Conservation (phyloP, 2,797 vertebrate species). For the Gymnocypris eckloni region DNA sequence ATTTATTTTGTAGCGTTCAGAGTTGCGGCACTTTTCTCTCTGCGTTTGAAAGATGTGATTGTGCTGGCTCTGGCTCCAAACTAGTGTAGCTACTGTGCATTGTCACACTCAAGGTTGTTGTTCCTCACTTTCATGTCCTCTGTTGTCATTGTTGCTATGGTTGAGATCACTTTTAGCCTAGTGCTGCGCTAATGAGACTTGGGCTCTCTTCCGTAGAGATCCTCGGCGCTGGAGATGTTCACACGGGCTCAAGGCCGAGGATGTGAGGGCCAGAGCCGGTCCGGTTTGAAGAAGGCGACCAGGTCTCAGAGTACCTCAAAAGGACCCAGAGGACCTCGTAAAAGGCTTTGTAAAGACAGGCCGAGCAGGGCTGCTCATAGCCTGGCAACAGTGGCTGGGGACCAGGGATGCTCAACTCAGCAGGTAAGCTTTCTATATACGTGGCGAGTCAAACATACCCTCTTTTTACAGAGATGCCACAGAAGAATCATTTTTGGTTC, state of each 20-base stretch:
- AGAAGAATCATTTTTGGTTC: neutral
- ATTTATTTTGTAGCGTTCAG: constrained; percentile 62
- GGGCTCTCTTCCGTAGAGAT: constrained; percentile 76
- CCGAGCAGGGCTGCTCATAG: constrained; percentile 66
- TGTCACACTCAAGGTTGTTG: constrained; percentile 49
- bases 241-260: constrained; percentile 60
- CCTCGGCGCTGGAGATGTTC: constrained; percentile 75
- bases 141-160: constrained; percentile 67
- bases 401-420: constrained; percentile 76
- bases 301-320: constrained; percentile 74
- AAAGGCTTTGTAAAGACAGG: constrained; percentile 66
- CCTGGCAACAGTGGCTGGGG: constrained; percentile 68
- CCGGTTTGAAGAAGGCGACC: constrained; percentile 57
- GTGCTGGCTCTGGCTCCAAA: constrained; percentile 16
- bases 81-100: constrained; percentile 34
- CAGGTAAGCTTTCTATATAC: constrained; percentile 36
- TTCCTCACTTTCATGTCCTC: constrained; percentile 55
- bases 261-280: constrained; percentile 64
- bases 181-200: constrained; percentile 51
- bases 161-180: constrained; percentile 50
- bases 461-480: neutral
- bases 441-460: neutral
- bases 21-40: constrained; percentile 37
- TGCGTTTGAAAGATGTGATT: constrained; percentile 46
- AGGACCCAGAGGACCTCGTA: constrained; percentile 71